These are phyloP conservation scores for Hoplostethus mediterraneus DNA, from an alignment of 2,797 vertebrate species.

Conservation along the genomic window DNA sequence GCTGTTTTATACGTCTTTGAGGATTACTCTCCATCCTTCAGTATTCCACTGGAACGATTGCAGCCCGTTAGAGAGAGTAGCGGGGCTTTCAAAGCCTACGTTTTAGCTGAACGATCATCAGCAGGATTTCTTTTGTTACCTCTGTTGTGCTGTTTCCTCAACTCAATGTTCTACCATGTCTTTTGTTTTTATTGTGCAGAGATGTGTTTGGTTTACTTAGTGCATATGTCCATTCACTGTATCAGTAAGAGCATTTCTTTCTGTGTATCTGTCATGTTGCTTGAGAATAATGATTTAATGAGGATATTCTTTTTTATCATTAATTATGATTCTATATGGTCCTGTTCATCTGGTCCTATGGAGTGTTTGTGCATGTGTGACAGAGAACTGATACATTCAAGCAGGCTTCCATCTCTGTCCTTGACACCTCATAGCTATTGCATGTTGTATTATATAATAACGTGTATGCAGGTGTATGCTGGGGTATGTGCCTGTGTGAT, in stretches of 20 bases:
- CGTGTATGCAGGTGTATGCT: conserved; percentile 10
- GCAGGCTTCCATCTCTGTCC: conserved; percentile 41
- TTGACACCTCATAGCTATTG: conserved; percentile 43
- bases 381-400: conserved; percentile 4
- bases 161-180: conserved; percentile 70
- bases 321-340: conserved; percentile 7
- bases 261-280: background rate
- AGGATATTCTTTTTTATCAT: background rate
- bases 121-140: conserved; percentile 78
- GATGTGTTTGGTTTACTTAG: conserved; percentile 5
- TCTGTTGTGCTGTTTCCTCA: conserved; percentile 58
- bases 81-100: conserved; percentile 79
- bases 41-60: conserved; percentile 78
- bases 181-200: conserved; percentile 54
- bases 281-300: background rate
- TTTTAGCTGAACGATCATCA: conserved; percentile 85
- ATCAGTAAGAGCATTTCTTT: background rate
- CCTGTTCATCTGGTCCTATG: background rate
- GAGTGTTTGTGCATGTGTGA: conserved; percentile 13
- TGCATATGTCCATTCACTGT: background rate
- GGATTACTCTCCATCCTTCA: conserved; percentile 81
- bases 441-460: conserved; percentile 28
- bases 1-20: conserved; percentile 81
- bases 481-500: conserved; percentile 65
- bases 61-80: conserved; percentile 82